These are phyloP conservation scores for Drosophila prosaltans DNA, from an alignment of 1,140 invertebrate genomes.

Conservation along the genomic window DNA sequence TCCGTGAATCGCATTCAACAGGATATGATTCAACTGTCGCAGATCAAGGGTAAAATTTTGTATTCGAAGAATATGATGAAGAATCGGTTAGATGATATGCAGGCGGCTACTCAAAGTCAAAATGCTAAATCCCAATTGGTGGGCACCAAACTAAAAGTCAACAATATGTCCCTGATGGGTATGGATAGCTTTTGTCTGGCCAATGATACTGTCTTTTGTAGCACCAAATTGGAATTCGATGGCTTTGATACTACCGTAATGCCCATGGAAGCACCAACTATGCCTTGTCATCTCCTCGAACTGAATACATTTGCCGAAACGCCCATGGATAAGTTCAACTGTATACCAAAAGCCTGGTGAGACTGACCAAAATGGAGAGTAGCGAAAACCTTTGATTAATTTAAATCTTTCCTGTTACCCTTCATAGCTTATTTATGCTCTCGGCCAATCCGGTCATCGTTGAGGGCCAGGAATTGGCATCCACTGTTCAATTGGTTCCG, in stretches of 20 bases:
- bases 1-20: constrained; percentile 70
- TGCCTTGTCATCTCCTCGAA: constrained; percentile 64
- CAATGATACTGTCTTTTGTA: constrained; percentile 73
- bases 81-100: constrained; percentile 66
- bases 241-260: constrained; percentile 54
- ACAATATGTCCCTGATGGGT: constrained; percentile 62
- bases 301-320: constrained; percentile 69
- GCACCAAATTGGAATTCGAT: constrained; percentile 75
- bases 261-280: constrained; percentile 27
- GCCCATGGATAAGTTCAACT: constrained; percentile 64
- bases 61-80: constrained; percentile 72
- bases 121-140: constrained; percentile 63
- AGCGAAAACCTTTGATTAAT: neutral
- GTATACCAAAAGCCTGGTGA: constrained; percentile 61
- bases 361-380: neutral
- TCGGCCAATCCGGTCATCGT: constrained; percentile 77
- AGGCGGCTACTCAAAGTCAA: constrained; percentile 47
- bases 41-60: constrained; percentile 80
- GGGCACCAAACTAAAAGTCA: constrained; percentile 67
- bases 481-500: constrained; percentile 74
- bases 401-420: constrained; percentile 9
- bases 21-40: constrained; percentile 73
- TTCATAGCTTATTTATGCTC: constrained; percentile 61
- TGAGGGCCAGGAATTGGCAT: constrained; percentile 72
- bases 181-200: constrained; percentile 70